These are phyloP conservation scores for Eulemur macaco DNA, from an alignment of 2,113 vertebrate species.

Conservation along the genomic window DNA sequence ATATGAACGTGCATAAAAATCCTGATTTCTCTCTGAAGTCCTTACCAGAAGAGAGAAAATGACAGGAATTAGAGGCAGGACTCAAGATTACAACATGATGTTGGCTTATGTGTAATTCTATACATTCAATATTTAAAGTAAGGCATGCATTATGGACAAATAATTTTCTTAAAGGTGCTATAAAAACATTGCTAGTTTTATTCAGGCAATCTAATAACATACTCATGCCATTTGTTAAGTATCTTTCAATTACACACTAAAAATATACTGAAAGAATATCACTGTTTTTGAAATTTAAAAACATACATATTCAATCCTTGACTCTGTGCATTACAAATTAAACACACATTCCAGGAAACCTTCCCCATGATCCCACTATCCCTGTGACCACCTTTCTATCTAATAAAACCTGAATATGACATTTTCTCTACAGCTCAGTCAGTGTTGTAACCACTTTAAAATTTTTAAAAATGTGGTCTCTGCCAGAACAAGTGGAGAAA, in stretches of 20 bases:
- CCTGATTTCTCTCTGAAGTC: not conserved
- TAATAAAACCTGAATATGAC: not conserved
- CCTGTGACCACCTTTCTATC: not conserved
- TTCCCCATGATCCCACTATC: not conserved
- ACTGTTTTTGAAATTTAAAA: not conserved
- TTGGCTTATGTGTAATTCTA: not conserved
- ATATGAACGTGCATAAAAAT: not conserved
- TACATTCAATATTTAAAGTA: not conserved
- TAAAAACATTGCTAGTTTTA: not conserved
- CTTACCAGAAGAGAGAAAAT: not conserved
- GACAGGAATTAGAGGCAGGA: not conserved
- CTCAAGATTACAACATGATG: not conserved
- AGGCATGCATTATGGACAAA: not conserved
- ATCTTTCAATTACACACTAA: not conserved
- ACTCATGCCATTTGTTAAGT: not conserved
- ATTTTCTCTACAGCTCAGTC: not conserved
- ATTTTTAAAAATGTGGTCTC: not conserved
- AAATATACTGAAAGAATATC: not conserved
- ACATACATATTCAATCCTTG: not conserved
- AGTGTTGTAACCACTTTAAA: not conserved
- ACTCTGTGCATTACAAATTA: not conserved
- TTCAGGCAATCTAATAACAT: not conserved
- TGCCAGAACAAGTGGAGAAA: not conserved
- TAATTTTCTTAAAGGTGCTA: not conserved
- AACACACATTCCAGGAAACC: not conserved